Evolutionary conservation across 2,888 invertebrate genomes (phyloP).

Genomic region (Dilophus febrilis): DNA sequence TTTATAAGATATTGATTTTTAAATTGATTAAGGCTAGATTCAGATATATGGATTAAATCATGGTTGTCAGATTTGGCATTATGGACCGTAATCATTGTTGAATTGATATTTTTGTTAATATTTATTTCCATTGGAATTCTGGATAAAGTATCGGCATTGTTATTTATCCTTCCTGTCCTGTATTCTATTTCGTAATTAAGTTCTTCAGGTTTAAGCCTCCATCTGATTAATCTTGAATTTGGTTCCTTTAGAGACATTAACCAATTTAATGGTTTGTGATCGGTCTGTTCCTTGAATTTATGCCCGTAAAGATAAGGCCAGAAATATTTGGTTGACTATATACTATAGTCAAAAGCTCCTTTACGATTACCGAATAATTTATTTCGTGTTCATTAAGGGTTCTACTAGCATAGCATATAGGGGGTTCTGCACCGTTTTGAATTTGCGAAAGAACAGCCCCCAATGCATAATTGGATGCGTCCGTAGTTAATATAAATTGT

Average conservation of each 20-base stretch:
- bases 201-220: slow-evolving; percentile 22
- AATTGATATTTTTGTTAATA: background rate
- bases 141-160: slow-evolving; percentile 11
- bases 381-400: slow-evolving; percentile 14
- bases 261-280: too few species aligned
- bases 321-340: too few species aligned
- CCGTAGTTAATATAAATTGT: slow-evolving; percentile 18
- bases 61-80: too few species aligned
- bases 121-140: slow-evolving; percentile 11
- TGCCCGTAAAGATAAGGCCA: too few species aligned
- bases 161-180: slow-evolving; percentile 12
- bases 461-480: slow-evolving; percentile 17
- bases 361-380: slow-evolving; percentile 20
- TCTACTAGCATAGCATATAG: slow-evolving; percentile 18
- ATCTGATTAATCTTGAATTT: slow-evolving; percentile 21
- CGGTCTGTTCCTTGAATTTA: slow-evolving; percentile 23
- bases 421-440: slow-evolving; percentile 14
- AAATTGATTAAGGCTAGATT: too few species aligned
- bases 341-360: slow-evolving; percentile 21
- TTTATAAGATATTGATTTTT: too few species aligned
- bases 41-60: too few species aligned
- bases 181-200: slow-evolving; percentile 14
- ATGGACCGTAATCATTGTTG: too few species aligned
- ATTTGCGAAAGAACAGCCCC: slow-evolving; percentile 18
- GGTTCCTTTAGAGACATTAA: too few species aligned